phyloP scores from a whole-genome alignment of 2,113 vertebrate genomes.

The Solenodon paradoxus region DNA sequence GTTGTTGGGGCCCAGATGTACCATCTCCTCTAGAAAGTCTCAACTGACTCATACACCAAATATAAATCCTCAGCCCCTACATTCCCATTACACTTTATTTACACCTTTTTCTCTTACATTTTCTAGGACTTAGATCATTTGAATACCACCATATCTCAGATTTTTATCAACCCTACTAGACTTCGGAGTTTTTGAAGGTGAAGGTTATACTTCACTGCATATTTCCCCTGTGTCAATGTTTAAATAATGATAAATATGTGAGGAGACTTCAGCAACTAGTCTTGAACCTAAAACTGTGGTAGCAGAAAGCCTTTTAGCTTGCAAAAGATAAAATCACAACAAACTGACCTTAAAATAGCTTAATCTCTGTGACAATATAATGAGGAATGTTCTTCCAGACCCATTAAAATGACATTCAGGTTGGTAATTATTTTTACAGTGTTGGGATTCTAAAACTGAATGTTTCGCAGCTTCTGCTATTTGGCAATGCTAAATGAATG shows the following conservation, averaged over 20 bases:
- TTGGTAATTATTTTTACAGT: conserved; percentile 49
- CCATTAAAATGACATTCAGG: conserved; percentile 41
- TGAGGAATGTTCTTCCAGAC: not conserved
- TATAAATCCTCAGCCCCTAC: not conserved
- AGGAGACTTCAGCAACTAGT: not conserved
- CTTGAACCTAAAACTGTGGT: not conserved
- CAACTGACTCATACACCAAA: not conserved
- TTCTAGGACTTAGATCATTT: too few relatives aligned
- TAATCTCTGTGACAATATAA: conserved; percentile 36
- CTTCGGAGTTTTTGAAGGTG: not conserved
- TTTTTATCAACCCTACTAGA: not conserved
- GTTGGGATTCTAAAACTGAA: conserved; percentile 42
- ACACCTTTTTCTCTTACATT: not conserved
- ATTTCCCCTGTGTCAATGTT: not conserved
- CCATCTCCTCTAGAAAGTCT: not conserved
- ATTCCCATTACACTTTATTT: not conserved
- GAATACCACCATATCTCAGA: not conserved
- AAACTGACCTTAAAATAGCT: conserved; percentile 38
- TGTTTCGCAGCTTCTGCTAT: conserved; percentile 53
- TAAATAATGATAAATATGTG: not conserved
- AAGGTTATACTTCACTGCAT: not conserved
- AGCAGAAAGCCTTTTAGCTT: not conserved
- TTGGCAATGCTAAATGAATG: conserved; percentile 57
- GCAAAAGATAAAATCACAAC: conserved; percentile 1
- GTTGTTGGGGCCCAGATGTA: not conserved